Conservation (phyloP, 2,888 invertebrate species). For the Luperina nickerlii region DNA sequence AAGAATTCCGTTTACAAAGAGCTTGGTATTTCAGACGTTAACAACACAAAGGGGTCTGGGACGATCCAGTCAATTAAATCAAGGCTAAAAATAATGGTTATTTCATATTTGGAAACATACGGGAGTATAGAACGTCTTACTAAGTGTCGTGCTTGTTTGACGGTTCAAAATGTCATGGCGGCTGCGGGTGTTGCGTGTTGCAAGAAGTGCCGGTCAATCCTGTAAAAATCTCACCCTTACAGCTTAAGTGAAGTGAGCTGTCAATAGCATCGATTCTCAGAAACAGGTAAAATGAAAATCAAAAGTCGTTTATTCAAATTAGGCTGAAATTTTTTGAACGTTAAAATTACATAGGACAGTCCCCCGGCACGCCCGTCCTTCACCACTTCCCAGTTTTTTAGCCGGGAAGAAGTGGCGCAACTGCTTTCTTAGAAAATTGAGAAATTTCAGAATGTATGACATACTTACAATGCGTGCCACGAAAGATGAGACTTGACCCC, state of each 20-base stretch:
- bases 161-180: neutral
- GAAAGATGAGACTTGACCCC: too few species aligned
- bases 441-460: too few species aligned
- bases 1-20: conserved; percentile 7
- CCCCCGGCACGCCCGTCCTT: too few species aligned
- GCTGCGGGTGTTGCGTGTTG: neutral
- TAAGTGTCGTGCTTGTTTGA: neutral
- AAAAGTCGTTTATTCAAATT: too few species aligned
- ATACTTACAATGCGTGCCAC: too few species aligned
- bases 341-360: too few species aligned
- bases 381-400: too few species aligned
- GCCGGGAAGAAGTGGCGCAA: too few species aligned
- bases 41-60: conserved; percentile 8
- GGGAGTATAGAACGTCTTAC: neutral
- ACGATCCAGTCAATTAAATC: conserved; percentile 29
- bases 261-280: neutral
- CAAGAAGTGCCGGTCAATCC: neutral
- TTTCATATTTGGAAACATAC: conserved; percentile 34
- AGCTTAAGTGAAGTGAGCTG: neutral
- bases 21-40: conserved; percentile 6
- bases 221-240: neutral
- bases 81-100: conserved; percentile 47
- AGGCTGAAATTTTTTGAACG: too few species aligned
- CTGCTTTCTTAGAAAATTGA: too few species aligned
- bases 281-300: too few species aligned